Conservation (phyloP, 1,140 invertebrate species). For the Dendrolimus punctatus region DNA sequence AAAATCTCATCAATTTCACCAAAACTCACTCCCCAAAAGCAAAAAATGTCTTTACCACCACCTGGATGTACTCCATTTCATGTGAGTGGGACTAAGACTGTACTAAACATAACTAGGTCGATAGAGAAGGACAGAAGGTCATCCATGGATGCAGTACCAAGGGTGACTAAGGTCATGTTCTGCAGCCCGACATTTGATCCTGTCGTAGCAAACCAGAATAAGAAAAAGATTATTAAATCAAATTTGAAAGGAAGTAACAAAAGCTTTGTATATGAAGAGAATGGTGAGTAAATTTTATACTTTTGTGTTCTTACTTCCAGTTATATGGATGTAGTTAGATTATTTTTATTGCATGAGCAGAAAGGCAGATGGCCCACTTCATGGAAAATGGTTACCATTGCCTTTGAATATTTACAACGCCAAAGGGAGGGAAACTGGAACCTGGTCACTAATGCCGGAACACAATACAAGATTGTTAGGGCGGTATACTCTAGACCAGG, state of each 20-base stretch:
- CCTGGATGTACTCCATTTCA: slow-evolving; percentile 55
- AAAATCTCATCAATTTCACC: neutral
- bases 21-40: slow-evolving; percentile 25
- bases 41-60: slow-evolving; percentile 38
- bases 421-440: too few relatives aligned
- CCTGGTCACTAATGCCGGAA: too few relatives aligned
- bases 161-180: slow-evolving; percentile 54
- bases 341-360: too few relatives aligned
- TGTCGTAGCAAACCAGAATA: slow-evolving; percentile 25
- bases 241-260: slow-evolving; percentile 65
- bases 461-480: too few relatives aligned
- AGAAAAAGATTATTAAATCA: slow-evolving; percentile 58
- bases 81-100: slow-evolving; percentile 22
- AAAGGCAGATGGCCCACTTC: too few relatives aligned
- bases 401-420: too few relatives aligned
- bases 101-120: slow-evolving; percentile 54
- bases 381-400: too few relatives aligned
- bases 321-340: too few relatives aligned
- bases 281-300: slow-evolving; percentile 30
- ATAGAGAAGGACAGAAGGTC: slow-evolving; percentile 43
- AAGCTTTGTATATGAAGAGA: slow-evolving; percentile 56
- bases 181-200: slow-evolving; percentile 51
- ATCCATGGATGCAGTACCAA: slow-evolving; percentile 18
- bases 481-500: too few relatives aligned
- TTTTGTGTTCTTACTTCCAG: too few relatives aligned